Evolutionary conservation across 2,888 invertebrate genomes (phyloP).

Genomic region (Laspeyria flexula): DNA sequence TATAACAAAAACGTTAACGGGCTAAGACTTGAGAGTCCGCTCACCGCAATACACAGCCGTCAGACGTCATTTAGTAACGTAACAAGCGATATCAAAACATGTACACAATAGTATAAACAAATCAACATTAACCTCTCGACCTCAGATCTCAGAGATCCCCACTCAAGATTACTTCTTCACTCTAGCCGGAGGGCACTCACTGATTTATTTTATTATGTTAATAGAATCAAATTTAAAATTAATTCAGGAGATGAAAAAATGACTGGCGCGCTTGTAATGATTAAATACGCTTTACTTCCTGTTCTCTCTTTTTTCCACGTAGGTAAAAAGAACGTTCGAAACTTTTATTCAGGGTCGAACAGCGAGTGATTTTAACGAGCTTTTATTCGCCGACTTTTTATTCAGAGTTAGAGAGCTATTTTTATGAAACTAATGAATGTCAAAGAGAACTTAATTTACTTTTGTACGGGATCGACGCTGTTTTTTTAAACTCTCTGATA

Average conservation of each 20-base stretch:
- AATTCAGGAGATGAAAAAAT: conserved; percentile 68
- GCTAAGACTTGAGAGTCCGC: conserved; percentile 45
- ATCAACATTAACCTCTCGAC: conserved; percentile 61
- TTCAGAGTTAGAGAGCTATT: conserved; percentile 58
- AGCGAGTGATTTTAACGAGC: conserved; percentile 79
- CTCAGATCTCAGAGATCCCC: conserved; percentile 57
- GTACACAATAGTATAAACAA: conserved; percentile 58
- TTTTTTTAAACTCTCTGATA: conserved; percentile 27
- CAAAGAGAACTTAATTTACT: conserved; percentile 70
- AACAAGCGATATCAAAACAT: conserved; percentile 50
- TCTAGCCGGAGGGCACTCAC: conserved; percentile 46
- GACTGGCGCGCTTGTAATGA: conserved; percentile 67
- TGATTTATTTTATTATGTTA: conserved; percentile 73
- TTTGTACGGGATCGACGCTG: conserved; percentile 46
- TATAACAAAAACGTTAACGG: conserved; percentile 59
- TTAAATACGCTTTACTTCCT: conserved; percentile 71
- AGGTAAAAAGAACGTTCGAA: conserved; percentile 60
- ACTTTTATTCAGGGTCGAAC: conserved; percentile 72
- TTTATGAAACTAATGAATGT: conserved; percentile 79
- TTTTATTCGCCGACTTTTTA: conserved; percentile 70
- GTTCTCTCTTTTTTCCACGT: conserved; percentile 55
- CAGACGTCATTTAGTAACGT: conserved; percentile 37
- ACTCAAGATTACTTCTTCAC: conserved; percentile 56
- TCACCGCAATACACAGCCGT: conserved; percentile 39
- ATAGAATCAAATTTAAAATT: conserved; percentile 74